Evolutionary conservation across 2,797 vertebrate species (phyloP), one percentile per base, ranked within the genome.

Genomic region (Platalea minor): DNA sequence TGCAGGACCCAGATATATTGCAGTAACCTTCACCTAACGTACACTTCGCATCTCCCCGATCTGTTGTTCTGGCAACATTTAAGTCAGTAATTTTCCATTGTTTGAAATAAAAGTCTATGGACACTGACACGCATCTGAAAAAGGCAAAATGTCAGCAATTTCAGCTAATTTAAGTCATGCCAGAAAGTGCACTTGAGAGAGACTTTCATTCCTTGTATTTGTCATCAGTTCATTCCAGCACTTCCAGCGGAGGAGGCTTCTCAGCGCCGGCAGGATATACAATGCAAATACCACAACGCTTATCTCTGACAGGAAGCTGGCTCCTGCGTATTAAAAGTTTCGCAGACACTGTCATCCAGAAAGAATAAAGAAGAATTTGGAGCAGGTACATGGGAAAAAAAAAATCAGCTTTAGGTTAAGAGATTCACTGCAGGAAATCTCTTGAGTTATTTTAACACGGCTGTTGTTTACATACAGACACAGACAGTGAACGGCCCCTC

Each of bases 71-170:
- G 86, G 86, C 84, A 89, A 91, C 78, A 93, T 91, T 96, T 95
- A 96, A 94, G 84, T 94, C 86, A n/a, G 92, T 96, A 80, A 93
- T 60, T 85, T 89, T 93, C 93, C 90, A 28, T n/a, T 20, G 46
- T 91, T 87, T 92, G 95, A 96, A 96, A 72, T 21, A 8, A 80
- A 96, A 92, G 82, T 17, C 84, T 91, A 96, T 60, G 70, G 96
- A 94, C 80, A 56, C 75, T 94, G 91, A 94, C 96, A 94, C 4
- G 4, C 61, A 83, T 20, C 95, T 43, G 95, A 93, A 89, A 89
- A 93, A 95, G 57, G 91, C 94, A 88, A 89, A 91, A 76, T 46
- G 89, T 85, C 96, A 97, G 95, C 95, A 94, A 93, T 81, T 93
- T 61, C 88, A 90, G 89, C 70, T 95, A 69, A 92, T 94, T 96